Evolutionary conservation across 2,797 vertebrate genomes (phyloP), one percentile per base, ranked within the genome.

Genomic region (Pipistrellus nathusii): DNA sequence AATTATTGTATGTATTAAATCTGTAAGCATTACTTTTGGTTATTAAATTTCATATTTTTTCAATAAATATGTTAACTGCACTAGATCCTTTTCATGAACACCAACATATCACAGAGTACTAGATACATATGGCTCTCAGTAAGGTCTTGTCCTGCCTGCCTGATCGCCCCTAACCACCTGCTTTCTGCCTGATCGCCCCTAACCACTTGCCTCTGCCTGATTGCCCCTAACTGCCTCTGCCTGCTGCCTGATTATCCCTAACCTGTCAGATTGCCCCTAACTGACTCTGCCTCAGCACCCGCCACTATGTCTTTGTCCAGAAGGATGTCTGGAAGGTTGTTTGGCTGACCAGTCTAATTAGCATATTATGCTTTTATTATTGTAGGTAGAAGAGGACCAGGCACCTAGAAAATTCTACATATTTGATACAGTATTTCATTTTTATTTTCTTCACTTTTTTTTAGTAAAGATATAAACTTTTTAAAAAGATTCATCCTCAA

Each of bases 401-500:
- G 8, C 1, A 59, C 20, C 38, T 38, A 78, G 15, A 82, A 55
- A 77, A 48, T 44, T 27, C 4, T n/a, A 8, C 71, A 53, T 18
- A 89, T 90, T 72, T 93, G 8, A 78, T 75, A 68, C 85, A 57
- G 0, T 51, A 21, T 51, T 75, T 91, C 27, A 80, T 71, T 88
- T 93, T 87, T 3, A 83, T 11, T 21, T 87, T 83, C 15, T 87
- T 62, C 4, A 82, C 5, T 71, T 90, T 25, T 30, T 93, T 17
- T 30, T 80, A 46, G 12, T 55, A 91, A 89, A 46, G 4, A 21
- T 46, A 85, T 5, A 55, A 48, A 57, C 0, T 35, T 71, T 71
- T 20, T 73, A 38, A 12, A 9, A 94, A 88, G 11, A 78, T 25
- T 55, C 88, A 71, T 30, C 17, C 5, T 75, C 17, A 78, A 27